Percentiles rank a stretch among this genome's conserved stretches.
phyloP scores from a whole-genome alignment of 2,888 invertebrate genomes.

The Ethmia dodecea region DNA sequence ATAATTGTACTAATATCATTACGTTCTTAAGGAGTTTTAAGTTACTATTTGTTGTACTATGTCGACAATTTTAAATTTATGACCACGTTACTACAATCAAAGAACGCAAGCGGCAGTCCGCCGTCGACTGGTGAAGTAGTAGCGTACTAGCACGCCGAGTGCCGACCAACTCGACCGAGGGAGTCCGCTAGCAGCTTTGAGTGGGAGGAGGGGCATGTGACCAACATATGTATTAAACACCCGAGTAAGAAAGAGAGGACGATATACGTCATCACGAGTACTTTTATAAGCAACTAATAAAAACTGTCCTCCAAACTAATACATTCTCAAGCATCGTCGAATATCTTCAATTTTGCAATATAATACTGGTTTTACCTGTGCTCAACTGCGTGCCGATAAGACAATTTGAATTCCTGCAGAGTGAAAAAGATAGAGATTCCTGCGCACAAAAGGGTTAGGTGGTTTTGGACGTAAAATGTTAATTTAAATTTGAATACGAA shows the following conservation, averaged over 20 bases:
- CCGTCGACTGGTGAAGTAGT: conserved; percentile 60
- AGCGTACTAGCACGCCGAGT: conserved; percentile 40
- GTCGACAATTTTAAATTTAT: conserved; percentile 27
- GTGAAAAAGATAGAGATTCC: conserved; percentile 67
- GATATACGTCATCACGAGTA: conserved; percentile 44
- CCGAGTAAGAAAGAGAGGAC: conserved; percentile 40
- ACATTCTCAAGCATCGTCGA: conserved; percentile 33
- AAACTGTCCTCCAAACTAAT: conserved; percentile 45
- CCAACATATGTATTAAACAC: conserved; percentile 34
- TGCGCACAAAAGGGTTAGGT: conserved; percentile 31
- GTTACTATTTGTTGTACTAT: conserved; percentile 34
- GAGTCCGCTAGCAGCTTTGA: conserved; percentile 42
- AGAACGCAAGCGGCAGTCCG: conserved; percentile 59
- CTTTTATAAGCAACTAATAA: conserved; percentile 56
- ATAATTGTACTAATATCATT: conserved; percentile 8
- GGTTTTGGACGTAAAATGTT: conserved; percentile 48
- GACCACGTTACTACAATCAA: conserved; percentile 30
- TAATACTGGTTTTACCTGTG: conserved; percentile 72
- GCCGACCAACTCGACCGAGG: too few relatives aligned
- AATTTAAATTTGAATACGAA: conserved; percentile 57
- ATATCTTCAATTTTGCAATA: conserved; percentile 40
- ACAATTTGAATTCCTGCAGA: conserved; percentile 70
- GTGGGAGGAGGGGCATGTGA: conserved; percentile 61
- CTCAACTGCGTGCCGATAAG: conserved; percentile 61
- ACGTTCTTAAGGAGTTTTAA: conserved; percentile 14